These are phyloP conservation scores for Oryzias celebensis DNA, from an alignment of 2,113 vertebrate species.

Conservation along the genomic window DNA sequence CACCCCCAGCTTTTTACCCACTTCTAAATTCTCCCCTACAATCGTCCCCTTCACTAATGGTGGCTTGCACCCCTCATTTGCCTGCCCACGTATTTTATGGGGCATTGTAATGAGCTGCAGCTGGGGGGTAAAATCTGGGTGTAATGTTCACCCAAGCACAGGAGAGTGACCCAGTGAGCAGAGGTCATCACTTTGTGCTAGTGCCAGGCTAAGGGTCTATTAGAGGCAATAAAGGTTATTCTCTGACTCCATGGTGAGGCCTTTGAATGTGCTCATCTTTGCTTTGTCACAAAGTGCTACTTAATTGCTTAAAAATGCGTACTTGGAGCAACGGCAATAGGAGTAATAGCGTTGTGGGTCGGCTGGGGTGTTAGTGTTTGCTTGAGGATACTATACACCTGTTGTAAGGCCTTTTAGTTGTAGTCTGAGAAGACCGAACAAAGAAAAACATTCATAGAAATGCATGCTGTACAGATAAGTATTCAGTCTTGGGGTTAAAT, in stretches of 20 bases:
- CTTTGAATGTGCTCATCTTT: constrained; percentile 83
- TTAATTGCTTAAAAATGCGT: constrained; percentile 85
- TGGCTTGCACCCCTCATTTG: constrained; percentile 64
- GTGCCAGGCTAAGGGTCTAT: constrained; percentile 72
- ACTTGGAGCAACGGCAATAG: constrained; percentile 82
- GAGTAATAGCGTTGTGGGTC: constrained; percentile 75
- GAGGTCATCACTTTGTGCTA: constrained; percentile 86
- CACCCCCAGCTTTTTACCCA: constrained; percentile 54
- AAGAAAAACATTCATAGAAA: neutral
- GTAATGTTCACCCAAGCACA: constrained; percentile 81
- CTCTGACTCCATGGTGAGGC: constrained; percentile 78
- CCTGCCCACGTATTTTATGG: constrained; percentile 80
- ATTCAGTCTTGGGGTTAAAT: neutral
- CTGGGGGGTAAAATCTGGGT: constrained; percentile 86
- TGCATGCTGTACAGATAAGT: neutral
- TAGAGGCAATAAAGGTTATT: constrained; percentile 85
- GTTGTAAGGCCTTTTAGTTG: constrained; percentile 28
- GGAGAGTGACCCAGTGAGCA: constrained; percentile 83
- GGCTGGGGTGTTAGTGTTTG: constrained; percentile 67
- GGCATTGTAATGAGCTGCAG: constrained; percentile 86
- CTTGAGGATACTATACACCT: constrained; percentile 79
- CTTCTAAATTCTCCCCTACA: constrained; percentile 55
- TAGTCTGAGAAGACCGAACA: neutral
- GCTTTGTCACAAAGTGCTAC: constrained; percentile 84
- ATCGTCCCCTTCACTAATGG: constrained; percentile 69